Percentiles rank a stretch among this genome's conserved stretches.
Conservation (phyloP, 2,113 vertebrate genomes). For the Monopterus albus region DNA sequence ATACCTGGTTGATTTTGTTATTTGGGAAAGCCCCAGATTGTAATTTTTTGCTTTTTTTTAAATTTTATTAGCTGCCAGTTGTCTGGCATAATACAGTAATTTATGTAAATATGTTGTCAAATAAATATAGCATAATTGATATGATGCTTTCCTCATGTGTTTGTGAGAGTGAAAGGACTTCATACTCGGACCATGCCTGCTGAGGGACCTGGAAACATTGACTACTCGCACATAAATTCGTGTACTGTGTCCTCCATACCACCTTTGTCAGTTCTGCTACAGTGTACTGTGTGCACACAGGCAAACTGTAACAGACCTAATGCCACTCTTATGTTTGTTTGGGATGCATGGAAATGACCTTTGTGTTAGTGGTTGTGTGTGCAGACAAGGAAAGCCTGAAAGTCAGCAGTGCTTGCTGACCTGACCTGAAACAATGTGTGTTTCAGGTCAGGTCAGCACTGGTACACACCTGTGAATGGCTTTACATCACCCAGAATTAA, state of each 20-base stretch:
- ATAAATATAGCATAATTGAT: slow-evolving; percentile 56
- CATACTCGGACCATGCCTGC: background rate
- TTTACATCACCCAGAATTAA: slow-evolving; percentile 57
- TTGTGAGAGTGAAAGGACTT: slow-evolving; percentile 7
- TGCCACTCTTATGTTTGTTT: slow-evolving; percentile 69
- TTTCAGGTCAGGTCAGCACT: too few species aligned
- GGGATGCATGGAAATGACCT: slow-evolving; percentile 63
- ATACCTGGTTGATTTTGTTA: background rate
- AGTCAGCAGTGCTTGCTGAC: too few species aligned
- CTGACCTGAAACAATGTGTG: too few species aligned
- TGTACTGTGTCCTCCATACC: slow-evolving; percentile 16
- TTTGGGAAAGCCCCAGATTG: background rate
- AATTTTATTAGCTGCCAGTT: slow-evolving; percentile 23
- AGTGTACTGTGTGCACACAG: slow-evolving; percentile 36
- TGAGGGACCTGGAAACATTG: background rate
- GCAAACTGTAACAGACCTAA: slow-evolving; percentile 68
- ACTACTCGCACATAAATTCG: slow-evolving; percentile 9
- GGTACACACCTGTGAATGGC: slow-evolving; percentile 78
- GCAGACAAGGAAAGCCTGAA: slow-evolving; percentile 9
- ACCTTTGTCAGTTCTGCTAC: slow-evolving; percentile 15
- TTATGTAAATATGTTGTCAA: slow-evolving; percentile 52
- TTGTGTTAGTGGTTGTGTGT: slow-evolving; percentile 16
- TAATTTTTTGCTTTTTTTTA: slow-evolving; percentile 15
- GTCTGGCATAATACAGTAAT: slow-evolving; percentile 59
- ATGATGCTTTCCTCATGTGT: background rate